Conservation (phyloP, 2,888 invertebrate species). For the Toxonevra muliebris region DNA sequence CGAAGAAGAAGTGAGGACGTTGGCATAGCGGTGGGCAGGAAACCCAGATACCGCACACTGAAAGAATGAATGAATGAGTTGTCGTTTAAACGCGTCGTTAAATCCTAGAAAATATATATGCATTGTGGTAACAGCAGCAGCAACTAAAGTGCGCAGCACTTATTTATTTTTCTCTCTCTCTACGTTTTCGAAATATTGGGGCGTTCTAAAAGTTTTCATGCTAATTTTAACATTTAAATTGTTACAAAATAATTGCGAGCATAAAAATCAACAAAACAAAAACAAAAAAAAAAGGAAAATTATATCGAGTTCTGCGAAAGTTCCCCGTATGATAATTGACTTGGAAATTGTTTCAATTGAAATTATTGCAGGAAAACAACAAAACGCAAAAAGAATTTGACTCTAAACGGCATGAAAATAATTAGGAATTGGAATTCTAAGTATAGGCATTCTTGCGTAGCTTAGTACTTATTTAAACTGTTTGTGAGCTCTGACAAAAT, state of each 20-base stretch:
- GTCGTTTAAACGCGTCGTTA: not conserved
- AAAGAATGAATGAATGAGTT: not conserved
- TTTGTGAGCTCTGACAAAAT: too few relatives aligned
- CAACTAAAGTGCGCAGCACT: slow-evolving; percentile 6
- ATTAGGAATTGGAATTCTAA: too few relatives aligned
- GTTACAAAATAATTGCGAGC: slow-evolving; percentile 9
- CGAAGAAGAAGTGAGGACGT: too few relatives aligned
- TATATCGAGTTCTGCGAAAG: not conserved
- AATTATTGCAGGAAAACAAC: too few relatives aligned
- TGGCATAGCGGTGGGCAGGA: not conserved
- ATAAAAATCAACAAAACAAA: not conserved
- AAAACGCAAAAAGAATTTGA: too few relatives aligned
- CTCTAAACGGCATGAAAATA: too few relatives aligned
- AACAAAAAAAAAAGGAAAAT: slow-evolving; percentile 3
- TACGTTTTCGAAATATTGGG: not conserved
- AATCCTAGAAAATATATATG: not conserved
- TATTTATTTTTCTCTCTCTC: not conserved
- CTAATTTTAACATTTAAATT: slow-evolving; percentile 10
- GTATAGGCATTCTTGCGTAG: too few relatives aligned
- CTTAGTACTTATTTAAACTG: too few relatives aligned
- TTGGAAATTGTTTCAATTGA: slow-evolving; percentile 21
- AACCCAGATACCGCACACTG: not conserved
- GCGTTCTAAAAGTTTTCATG: slow-evolving; percentile 3
- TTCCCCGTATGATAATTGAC: slow-evolving; percentile 24
- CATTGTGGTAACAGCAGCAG: not conserved